Conservation (phyloP, 2,797 vertebrate species). For the Phoxinus dragarum region DNA sequence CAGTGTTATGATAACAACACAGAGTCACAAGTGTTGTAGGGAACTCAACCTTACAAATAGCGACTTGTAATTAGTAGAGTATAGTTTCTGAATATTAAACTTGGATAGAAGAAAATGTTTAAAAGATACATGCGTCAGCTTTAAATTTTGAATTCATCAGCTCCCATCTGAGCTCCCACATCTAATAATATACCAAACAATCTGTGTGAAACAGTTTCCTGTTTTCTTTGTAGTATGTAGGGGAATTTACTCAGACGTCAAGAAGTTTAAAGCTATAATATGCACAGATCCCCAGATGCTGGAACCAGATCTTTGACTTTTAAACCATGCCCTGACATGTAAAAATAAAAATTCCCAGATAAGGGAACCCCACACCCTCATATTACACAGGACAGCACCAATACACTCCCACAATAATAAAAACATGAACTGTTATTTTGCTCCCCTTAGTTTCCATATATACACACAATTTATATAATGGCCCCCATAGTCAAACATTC, state of each 20-base stretch:
- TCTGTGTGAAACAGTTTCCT: neutral
- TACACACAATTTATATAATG: neutral
- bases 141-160: neutral
- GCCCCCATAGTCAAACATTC: neutral
- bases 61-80: neutral
- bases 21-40: neutral
- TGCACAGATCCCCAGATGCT: conserved; percentile 7
- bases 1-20: neutral
- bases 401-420: neutral
- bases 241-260: neutral
- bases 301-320: conserved; percentile 12
- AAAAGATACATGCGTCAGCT: neutral
- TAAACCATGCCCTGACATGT: conserved; percentile 8
- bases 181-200: conserved; percentile 1
- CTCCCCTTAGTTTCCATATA: neutral
- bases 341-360: conserved; percentile 38
- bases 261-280: conserved; percentile 6
- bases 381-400: neutral
- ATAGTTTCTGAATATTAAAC: neutral
- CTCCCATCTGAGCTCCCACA: neutral
- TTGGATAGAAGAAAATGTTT: neutral
- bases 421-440: neutral
- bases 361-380: conserved; percentile 13
- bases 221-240: conserved; percentile 31
- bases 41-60: neutral